Evolutionary conservation across 2,888 invertebrate genomes (phyloP), one percentile per base, ranked within the genome.

Genomic region (Zygothrica quintamaculata): DNA sequence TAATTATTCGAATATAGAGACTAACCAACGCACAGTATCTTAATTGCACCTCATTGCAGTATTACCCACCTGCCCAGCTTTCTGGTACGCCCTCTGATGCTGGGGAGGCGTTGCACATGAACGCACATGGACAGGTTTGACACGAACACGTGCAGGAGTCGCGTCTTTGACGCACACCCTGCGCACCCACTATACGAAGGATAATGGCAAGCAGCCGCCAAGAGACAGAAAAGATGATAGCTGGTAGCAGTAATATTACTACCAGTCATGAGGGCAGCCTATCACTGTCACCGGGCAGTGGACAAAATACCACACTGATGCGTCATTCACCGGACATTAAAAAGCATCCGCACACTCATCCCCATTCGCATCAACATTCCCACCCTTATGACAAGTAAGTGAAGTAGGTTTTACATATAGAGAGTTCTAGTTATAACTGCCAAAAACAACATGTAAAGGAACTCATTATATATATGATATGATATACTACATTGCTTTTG

Each of bases 41-140:
- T 66, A 91, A 91, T 88, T 90, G 90, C 78, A 87, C 88, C 80
- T 90, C 90, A 66, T 94, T 95, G 75, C 94, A 96, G 96, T 96
- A 96, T 90, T 96, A 96, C 92, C 93, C 96, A 44, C 94, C 96
- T 52, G 95, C 95, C 78, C 96, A 96, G 92, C 94, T 96, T 87
- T 69, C 76, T n/a, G 65, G 77, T 8, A 65, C 69, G 18, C 93
- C 93, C 42, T 92, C 93, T 73, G 94, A 95, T 87, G 93, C 93
- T 88, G 96, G 93, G 85, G 96, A 96, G 85, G 94, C 95, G 71
- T 93, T 96, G 57, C 96, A 96, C 92, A 95, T 95, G 92, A 96
- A 95, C 91, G 96, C 94, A 13, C 96, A 96, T 91, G 96, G 96
- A 77, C 96, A 96, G 91, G 96, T 96, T 92, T 96, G 95, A 95